Evolutionary conservation across 2,113 vertebrate genomes (phyloP).

Genomic region (Strix aluco): DNA sequence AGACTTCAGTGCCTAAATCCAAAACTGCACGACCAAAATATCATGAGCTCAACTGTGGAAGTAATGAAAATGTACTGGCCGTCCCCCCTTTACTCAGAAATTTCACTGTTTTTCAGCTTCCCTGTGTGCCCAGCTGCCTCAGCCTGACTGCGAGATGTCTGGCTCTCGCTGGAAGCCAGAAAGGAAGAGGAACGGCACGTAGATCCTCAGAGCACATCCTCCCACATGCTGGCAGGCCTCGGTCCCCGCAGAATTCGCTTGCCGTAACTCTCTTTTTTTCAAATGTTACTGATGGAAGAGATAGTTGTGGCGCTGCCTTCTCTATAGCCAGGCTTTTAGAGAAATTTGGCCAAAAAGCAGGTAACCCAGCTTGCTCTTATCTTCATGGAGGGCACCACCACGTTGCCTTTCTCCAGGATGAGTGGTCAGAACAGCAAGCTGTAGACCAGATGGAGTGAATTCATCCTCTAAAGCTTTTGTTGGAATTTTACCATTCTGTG

Average conservation of each 20-base stretch:
- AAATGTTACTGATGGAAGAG: not conserved
- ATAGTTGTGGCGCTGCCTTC: not conserved
- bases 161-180: slow-evolving; percentile 39
- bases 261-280: not conserved
- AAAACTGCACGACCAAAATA: slow-evolving; percentile 57
- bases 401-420: not conserved
- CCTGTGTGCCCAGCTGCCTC: slow-evolving; percentile 59
- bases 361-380: not conserved
- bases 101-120: not conserved
- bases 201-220: slow-evolving; percentile 3
- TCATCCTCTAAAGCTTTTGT: not conserved
- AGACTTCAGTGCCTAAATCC: slow-evolving; percentile 57
- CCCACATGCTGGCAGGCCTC: not conserved
- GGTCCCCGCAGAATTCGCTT: not conserved
- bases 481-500: not conserved
- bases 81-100: not conserved
- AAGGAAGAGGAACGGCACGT: not conserved
- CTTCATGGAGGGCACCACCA: fast-evolving
- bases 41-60: slow-evolving; percentile 1
- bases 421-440: not conserved
- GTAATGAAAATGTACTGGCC: slow-evolving; percentile 36
- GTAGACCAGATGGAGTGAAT: not conserved
- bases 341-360: not conserved
- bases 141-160: slow-evolving; percentile 26
- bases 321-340: fast-evolving